Evolutionary conservation across 2,113 vertebrate genomes (phyloP).

Genomic region (Melanostigma gelatinosum): DNA sequence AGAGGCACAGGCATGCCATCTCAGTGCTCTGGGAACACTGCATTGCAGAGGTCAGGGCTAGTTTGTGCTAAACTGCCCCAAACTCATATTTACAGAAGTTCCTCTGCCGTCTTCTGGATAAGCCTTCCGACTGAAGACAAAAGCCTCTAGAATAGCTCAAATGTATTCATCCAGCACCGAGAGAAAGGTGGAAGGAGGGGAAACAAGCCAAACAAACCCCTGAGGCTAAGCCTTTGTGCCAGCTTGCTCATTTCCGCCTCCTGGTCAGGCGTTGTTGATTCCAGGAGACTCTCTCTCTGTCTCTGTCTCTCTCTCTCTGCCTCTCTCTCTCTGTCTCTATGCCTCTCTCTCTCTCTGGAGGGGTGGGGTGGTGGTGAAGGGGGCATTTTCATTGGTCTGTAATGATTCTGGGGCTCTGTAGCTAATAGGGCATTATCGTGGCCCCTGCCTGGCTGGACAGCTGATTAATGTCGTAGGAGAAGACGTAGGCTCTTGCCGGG

Average conservation of each 20-base stretch:
- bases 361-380: background rate
- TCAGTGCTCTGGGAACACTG: background rate
- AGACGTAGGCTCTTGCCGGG: conserved; percentile 89
- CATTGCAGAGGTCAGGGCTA: background rate
- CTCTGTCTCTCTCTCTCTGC: conserved; percentile 11
- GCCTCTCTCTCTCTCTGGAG: conserved; percentile 12
- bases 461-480: conserved; percentile 91
- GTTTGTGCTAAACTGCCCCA: background rate
- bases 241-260: conserved; percentile 32
- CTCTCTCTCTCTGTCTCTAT: conserved; percentile 21
- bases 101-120: background rate
- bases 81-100: conserved; percentile 1
- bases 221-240: conserved; percentile 7
- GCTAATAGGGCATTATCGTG: conserved; percentile 92
- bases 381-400: conserved; percentile 93
- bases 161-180: conserved; percentile 2
- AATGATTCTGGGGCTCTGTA: conserved; percentile 89
- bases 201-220: conserved; percentile 26
- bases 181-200: background rate
- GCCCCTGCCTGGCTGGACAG: conserved; percentile 75
- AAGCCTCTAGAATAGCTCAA: background rate
- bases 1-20: background rate
- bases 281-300: conserved; percentile 24
- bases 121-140: background rate
- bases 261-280: conserved; percentile 31